These are phyloP conservation scores for Phenacoccus solenopsis DNA, from an alignment of 1,140 invertebrate genomes.

Conservation along the genomic window DNA sequence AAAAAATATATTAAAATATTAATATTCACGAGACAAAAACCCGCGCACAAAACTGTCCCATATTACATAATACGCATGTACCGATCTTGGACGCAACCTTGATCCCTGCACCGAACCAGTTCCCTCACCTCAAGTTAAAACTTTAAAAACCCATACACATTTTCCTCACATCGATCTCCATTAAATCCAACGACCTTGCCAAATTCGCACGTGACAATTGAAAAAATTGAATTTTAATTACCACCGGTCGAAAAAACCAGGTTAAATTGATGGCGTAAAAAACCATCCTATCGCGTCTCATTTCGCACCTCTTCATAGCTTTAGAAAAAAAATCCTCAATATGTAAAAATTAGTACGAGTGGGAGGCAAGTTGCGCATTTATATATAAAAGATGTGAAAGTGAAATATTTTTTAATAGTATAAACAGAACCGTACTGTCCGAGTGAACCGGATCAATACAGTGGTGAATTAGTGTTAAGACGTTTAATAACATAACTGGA, in stretches of 20 bases:
- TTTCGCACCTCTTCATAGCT: background rate
- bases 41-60: no score
- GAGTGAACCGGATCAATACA: slow-evolving; percentile 14
- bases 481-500: slow-evolving; percentile 16
- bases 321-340: background rate
- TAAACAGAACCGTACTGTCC: slow-evolving; percentile 4
- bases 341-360: background rate
- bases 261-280: background rate
- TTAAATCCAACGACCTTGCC: background rate
- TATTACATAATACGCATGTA: no score
- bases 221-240: background rate
- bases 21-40: no score
- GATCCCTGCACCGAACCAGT: no score
- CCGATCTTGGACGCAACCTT: no score
- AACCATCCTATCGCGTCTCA: background rate
- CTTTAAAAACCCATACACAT: no score
- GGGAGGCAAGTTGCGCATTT: background rate
- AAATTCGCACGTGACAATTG: background rate
- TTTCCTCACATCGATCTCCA: no score
- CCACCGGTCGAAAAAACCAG: background rate
- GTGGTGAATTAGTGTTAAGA: slow-evolving; percentile 12
- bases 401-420: slow-evolving; percentile 17
- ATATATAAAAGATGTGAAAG: slow-evolving; percentile 16
- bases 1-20: no score
- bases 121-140: no score